Percentiles rank a stretch among this genome's conserved stretches.
Evolutionary conservation across 2,797 vertebrate species (phyloP).

Genomic region (Brachyrhaphis roseni): DNA sequence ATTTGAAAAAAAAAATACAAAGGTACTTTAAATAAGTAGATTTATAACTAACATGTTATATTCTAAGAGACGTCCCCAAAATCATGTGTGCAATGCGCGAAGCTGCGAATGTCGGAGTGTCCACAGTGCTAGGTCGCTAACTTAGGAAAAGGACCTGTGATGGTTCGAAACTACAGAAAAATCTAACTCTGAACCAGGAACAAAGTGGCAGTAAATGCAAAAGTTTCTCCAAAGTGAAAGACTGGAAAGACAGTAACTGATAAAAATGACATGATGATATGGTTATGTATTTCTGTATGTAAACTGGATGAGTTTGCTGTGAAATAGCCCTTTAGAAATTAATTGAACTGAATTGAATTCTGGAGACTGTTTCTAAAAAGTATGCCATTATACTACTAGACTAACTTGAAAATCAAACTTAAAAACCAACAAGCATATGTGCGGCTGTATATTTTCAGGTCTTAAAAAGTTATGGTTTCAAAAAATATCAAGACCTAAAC

Average conservation of each 20-base stretch:
- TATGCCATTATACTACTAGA: too few relatives aligned
- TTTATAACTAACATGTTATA: neutral
- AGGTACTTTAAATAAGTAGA: neutral
- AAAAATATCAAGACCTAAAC: neutral
- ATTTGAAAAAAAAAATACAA: neutral
- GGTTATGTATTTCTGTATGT: neutral
- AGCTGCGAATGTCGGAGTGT: too few relatives aligned
- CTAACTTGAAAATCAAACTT: too few relatives aligned
- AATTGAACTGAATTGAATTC: neutral
- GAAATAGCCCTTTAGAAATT: neutral
- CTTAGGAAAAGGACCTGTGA: too few relatives aligned
- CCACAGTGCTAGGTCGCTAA: too few relatives aligned
- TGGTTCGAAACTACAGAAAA: neutral
- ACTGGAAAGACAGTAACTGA: neutral
- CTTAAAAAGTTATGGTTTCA: neutral
- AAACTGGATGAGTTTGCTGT: neutral
- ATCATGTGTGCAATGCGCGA: too few relatives aligned
- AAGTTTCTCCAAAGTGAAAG: neutral
- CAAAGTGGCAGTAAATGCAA: neutral
- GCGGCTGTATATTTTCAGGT: neutral
- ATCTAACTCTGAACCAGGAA: neutral
- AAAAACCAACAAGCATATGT: neutral
- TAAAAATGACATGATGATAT: neutral
- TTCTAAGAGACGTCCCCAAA: too few relatives aligned
- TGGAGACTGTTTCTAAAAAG: neutral